Evolutionary conservation across 1,140 invertebrate genomes (phyloP), one percentile per base, ranked within the genome.

Genomic region (Amphibalanus amphitrite): DNA sequence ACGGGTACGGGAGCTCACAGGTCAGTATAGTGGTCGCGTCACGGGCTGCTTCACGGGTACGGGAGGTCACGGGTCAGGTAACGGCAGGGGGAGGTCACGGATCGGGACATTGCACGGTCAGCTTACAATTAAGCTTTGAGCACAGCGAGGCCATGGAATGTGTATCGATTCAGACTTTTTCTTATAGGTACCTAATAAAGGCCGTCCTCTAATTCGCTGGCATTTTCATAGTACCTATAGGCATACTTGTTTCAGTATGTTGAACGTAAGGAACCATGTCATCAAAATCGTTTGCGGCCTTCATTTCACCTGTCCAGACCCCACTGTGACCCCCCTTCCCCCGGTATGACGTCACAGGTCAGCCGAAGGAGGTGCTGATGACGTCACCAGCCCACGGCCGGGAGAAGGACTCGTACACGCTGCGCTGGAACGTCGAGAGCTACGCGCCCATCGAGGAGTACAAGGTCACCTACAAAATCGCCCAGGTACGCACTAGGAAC

Each of bases 1-100:
- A n/a, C n/a, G n/a, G n/a, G n/a, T n/a, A n/a, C n/a, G n/a, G n/a
- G 73, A 75, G 47, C 71, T 76, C 28, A 76, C 74, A 75, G 74
- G 75, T 67, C 74, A 75, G 70, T 76, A 6, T n/a, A 20, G 6
- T 8, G 47, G 47, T 23, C 10, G 47, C 1, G 38, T 1, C 17
- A 20, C 13, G 47, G 47, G 1, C 47, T 1, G 3, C 47, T 59
- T 1, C 47, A 59, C 1, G 47, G 47, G 47, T 59, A 59, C 6
- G 10, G 6, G 33, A 15, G 33, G 33, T 38, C 15, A 38, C n/a
- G n/a, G n/a, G n/a, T n/a, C n/a, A n/a, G 38, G 38, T 17, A 38
- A 17, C 6, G 38, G 38, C 38, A 38, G 38, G 38, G 74, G 75
- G 72, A 73, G 74, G 38, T 38, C 38, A 8, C 38, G 6, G 38